Conservation (phyloP, 1,140 invertebrate genomes). For the Adelges cooleyi region DNA sequence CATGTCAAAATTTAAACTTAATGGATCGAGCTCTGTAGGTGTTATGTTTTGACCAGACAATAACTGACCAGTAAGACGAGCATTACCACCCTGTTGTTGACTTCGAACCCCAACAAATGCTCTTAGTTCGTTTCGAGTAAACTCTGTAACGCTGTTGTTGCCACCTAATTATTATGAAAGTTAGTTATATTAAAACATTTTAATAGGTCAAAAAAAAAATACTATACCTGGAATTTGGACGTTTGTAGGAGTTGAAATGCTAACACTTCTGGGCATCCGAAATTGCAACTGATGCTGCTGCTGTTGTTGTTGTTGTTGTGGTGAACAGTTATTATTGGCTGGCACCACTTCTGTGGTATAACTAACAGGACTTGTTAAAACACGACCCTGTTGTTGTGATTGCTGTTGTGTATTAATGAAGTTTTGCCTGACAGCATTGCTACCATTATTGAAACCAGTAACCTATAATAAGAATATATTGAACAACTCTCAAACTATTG, state of each 20-base stretch:
- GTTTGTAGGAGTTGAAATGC: not conserved
- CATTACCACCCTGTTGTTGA: constrained; percentile 36
- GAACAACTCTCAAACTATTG: too few relatives aligned
- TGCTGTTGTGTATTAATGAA: constrained; percentile 53
- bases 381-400: constrained; percentile 36
- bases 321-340: not conserved
- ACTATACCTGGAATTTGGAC: constrained; percentile 3
- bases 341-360: constrained; percentile 4
- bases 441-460: constrained; percentile 45
- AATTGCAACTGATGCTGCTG: not conserved
- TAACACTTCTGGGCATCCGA: constrained; percentile 12
- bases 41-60: constrained; percentile 29
- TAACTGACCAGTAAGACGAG: constrained; percentile 28
- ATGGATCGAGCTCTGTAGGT: constrained; percentile 28
- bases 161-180: constrained; percentile 31
- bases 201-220: too few relatives aligned
- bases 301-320: constrained; percentile 7
- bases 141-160: constrained; percentile 34
- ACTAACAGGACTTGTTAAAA: not conserved
- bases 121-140: constrained; percentile 24
- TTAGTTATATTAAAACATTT: too few relatives aligned
- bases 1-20: constrained; percentile 28
- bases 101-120: constrained; percentile 24
- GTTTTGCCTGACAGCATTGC: constrained; percentile 47
- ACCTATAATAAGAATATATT: too few relatives aligned